Evolutionary conservation across 2,113 vertebrate genomes (phyloP).

Genomic region (Amblyornis subalaris): DNA sequence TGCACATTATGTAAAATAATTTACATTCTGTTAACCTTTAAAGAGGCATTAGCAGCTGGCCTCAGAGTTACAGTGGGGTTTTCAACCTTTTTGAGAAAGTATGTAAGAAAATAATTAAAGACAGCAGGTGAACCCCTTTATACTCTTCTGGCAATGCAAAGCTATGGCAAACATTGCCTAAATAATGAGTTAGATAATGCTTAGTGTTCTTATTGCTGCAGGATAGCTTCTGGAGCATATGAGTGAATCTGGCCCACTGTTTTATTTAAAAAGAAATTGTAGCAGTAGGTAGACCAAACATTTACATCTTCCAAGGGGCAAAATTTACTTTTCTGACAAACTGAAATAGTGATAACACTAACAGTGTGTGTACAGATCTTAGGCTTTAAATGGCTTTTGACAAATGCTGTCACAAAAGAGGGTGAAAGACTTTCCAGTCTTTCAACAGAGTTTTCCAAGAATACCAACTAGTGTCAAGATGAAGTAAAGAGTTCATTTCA

Average conservation of each 20-base stretch:
- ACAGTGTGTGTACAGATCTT: neutral
- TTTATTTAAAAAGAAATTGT: neutral
- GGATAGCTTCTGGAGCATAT: neutral
- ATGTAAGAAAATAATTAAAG: neutral
- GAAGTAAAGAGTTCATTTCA: neutral
- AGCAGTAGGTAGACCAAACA: neutral
- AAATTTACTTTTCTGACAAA: neutral
- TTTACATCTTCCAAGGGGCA: neutral
- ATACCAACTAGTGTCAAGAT: neutral
- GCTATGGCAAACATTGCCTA: neutral
- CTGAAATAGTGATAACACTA: neutral
- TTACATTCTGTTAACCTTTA: neutral
- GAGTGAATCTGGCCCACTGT: neutral
- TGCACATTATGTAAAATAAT: neutral
- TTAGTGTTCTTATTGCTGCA: neutral
- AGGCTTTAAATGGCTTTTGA: neutral
- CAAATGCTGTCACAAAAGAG: neutral
- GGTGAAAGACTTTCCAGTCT: neutral
- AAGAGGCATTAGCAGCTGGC: neutral
- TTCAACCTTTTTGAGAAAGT: neutral
- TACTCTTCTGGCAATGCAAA: neutral
- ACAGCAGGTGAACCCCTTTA: neutral
- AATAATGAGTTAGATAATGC: neutral
- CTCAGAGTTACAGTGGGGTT: neutral
- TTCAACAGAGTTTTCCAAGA: neutral